Percentiles rank a stretch among this genome's conserved stretches.
Conservation (phyloP, 2,888 invertebrate species). For the Ommatoiulus sabulosus region DNA sequence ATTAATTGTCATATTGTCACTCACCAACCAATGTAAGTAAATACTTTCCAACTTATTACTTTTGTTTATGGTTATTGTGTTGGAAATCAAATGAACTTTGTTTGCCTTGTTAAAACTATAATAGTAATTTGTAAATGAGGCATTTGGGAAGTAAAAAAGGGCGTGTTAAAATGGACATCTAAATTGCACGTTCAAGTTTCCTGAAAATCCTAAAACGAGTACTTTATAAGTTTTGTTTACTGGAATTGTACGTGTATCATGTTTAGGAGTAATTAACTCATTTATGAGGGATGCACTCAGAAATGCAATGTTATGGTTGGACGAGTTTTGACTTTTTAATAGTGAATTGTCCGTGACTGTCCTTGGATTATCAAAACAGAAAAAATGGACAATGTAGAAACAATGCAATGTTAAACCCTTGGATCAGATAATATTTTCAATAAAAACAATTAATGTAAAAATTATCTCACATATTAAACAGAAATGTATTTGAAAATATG, state of each 20-base stretch:
- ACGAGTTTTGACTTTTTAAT: not conserved
- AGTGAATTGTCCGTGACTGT: not conserved
- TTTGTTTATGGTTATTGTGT: too few relatives aligned
- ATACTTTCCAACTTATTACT: not conserved
- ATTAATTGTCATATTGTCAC: not conserved
- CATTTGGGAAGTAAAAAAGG: too few relatives aligned
- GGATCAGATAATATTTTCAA: too few relatives aligned
- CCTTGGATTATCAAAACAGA: not conserved
- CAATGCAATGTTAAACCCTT: not conserved
- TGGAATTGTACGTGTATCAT: not conserved
- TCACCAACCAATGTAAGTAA: not conserved
- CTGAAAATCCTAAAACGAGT: not conserved
- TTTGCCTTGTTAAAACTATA: too few relatives aligned
- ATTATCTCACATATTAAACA: too few relatives aligned
- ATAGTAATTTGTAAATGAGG: too few relatives aligned
- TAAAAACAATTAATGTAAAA: too few relatives aligned
- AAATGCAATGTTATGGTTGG: not conserved
- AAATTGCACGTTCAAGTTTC: not conserved
- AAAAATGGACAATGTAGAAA: not conserved
- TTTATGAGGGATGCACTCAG: not conserved
- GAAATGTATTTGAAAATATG: too few relatives aligned
- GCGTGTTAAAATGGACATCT: not conserved
- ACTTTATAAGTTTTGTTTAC: not conserved
- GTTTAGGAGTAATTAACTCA: not conserved
- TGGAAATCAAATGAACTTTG: too few relatives aligned